A percentile compares a stretch with the other conserved stretches of the same genome.
Evolutionary conservation across 1,140 invertebrate species (phyloP).

Genomic region (Saccostrea echinata): DNA sequence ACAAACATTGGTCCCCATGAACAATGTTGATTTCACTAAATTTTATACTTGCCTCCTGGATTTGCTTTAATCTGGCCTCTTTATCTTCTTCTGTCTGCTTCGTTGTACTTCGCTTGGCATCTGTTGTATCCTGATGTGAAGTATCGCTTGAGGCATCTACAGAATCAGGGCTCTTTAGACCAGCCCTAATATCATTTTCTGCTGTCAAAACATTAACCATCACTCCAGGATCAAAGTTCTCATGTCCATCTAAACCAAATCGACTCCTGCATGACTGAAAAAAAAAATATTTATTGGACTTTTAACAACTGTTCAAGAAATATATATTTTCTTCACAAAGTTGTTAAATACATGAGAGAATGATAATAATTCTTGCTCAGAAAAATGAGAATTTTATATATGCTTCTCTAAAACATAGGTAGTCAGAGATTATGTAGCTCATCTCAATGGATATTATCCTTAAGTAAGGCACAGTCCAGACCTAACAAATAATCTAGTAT

Average conservation of each 20-base stretch:
- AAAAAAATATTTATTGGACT: no score
- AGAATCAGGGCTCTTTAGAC: not conserved
- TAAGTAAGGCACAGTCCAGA: no score
- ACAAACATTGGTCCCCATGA: no score
- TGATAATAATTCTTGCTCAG: no score
- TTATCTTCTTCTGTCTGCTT: not conserved
- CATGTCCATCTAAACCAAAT: not conserved
- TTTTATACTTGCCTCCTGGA: not conserved
- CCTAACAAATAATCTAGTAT: no score
- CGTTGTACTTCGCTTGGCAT: not conserved
- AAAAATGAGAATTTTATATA: no score
- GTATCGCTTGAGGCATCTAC: not conserved
- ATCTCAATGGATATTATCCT: no score
- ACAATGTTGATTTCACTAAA: not conserved
- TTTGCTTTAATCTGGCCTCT: not conserved
- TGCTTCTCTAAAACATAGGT: no score
- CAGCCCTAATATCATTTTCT: not conserved
- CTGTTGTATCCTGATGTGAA: not conserved
- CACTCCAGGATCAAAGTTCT: not conserved
- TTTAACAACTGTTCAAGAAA: no score
- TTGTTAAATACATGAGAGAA: no score
- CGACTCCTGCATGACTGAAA: slow-evolving; percentile 12
- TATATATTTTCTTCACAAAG: no score
- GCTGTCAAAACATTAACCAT: not conserved
- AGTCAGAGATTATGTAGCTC: no score